These are phyloP conservation scores for Drosophila neotestacea DNA, from an alignment of 2,888 invertebrate species.

Conservation along the genomic window DNA sequence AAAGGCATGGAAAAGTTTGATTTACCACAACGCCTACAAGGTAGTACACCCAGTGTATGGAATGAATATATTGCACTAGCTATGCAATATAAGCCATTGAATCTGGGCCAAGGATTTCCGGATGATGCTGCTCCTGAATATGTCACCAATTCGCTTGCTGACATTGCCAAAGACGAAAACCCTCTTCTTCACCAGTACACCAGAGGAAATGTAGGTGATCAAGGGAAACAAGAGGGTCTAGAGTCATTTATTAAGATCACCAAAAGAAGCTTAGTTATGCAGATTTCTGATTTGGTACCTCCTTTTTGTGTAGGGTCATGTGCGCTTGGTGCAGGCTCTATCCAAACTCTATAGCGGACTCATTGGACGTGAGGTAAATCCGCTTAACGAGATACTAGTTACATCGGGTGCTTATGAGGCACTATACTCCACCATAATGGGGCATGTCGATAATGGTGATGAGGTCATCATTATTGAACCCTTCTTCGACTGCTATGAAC, in stretches of 20 bases:
- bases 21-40: conserved; percentile 84
- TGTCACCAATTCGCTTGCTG: conserved; percentile 91
- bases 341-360: conserved; percentile 94
- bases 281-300: background rate
- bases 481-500: conserved; percentile 98
- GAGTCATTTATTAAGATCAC: too few species aligned
- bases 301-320: conserved; percentile 91
- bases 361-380: conserved; percentile 91
- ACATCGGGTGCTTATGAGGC: conserved; percentile 98
- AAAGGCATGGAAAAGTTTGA: conserved; percentile 83
- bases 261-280: too few species aligned
- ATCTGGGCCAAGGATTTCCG: conserved; percentile 98
- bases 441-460: conserved; percentile 94
- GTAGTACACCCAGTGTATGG: conserved; percentile 86
- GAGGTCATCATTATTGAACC: conserved; percentile 99
- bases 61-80: conserved; percentile 95
- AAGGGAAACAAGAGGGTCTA: background rate
- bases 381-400: conserved; percentile 94
- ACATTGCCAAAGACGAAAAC: conserved; percentile 89
- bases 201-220: conserved; percentile 93
- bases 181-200: conserved; percentile 96
- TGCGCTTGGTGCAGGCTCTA: conserved; percentile 93
- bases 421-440: conserved; percentile 92
- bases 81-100: conserved; percentile 93
- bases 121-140: conserved; percentile 95